These are phyloP conservation scores for Leuctra nigra DNA, from an alignment of 2,888 invertebrate genomes.

Conservation along the genomic window DNA sequence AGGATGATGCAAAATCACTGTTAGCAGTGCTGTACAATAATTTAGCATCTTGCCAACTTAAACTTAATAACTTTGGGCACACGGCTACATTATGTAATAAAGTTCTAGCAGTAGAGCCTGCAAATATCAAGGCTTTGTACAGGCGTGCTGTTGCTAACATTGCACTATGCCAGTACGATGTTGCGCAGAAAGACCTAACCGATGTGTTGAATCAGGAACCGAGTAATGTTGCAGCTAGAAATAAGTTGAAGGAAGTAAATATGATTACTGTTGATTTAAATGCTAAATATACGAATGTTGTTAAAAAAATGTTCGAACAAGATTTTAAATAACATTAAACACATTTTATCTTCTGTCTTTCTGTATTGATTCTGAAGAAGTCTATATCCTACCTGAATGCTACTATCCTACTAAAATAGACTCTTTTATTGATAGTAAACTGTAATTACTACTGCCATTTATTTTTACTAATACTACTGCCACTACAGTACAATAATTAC, in stretches of 20 bases:
- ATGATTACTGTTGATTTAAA: conserved; percentile 53
- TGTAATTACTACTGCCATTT: too few relatives aligned
- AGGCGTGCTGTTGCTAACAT: conserved; percentile 45
- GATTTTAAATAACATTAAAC: too few relatives aligned
- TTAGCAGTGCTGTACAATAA: conserved; percentile 66
- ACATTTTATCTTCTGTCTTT: too few relatives aligned
- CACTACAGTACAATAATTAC: too few relatives aligned
- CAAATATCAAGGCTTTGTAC: conserved; percentile 47
- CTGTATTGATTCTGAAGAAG: too few relatives aligned
- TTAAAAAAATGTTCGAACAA: conserved; percentile 44
- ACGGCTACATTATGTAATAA: conserved; percentile 55
- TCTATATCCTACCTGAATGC: too few relatives aligned
- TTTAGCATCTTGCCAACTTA: conserved; percentile 73
- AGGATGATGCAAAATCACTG: conserved; percentile 44
- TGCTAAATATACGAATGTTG: conserved; percentile 49
- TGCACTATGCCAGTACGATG: conserved; percentile 35
- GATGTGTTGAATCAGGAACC: conserved; percentile 58
- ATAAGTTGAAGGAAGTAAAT: conserved; percentile 50
- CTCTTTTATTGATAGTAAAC: too few relatives aligned
- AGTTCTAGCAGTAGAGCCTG: conserved; percentile 40
- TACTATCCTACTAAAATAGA: too few relatives aligned
- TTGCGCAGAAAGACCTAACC: conserved; percentile 43
- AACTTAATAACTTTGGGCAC: conserved; percentile 56
- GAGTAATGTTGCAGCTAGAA: conserved; percentile 54
- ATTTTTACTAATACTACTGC: too few relatives aligned